Evolutionary conservation across 2,113 vertebrate genomes (phyloP).

Genomic region (Kryptolebias marmoratus): DNA sequence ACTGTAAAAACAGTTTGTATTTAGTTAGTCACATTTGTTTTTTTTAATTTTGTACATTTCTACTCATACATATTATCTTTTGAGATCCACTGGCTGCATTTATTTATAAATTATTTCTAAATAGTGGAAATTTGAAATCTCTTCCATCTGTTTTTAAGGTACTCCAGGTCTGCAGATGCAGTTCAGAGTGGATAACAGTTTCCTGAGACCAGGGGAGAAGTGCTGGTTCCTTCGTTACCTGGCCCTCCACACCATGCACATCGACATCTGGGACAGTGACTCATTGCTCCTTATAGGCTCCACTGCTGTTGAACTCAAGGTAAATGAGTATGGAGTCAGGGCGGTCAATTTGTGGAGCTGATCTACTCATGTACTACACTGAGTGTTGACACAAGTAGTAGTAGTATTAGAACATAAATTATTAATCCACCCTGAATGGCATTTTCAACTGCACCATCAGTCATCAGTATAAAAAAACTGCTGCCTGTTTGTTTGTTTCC

Average conservation of each 20-base stretch:
- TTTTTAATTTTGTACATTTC: neutral
- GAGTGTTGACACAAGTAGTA: neutral
- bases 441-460: neutral
- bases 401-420: neutral
- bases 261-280: constrained; percentile 94
- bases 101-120: too few species aligned
- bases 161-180: constrained; percentile 86
- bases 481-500: neutral
- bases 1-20: too few species aligned
- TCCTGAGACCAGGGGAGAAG: constrained; percentile 85
- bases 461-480: neutral
- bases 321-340: constrained; percentile 52
- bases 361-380: neutral
- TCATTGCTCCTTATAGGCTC: constrained; percentile 93
- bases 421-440: neutral
- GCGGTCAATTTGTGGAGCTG: too few species aligned
- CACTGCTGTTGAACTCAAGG: constrained; percentile 88
- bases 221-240: constrained; percentile 89
- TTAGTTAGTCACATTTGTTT: too few species aligned
- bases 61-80: neutral
- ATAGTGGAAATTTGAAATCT: neutral
- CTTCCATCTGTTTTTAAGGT: constrained; percentile 67
- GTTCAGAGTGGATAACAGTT: constrained; percentile 84
- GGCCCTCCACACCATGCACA: constrained; percentile 86
- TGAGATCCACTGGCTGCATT: neutral